These are phyloP conservation scores for Drosophila paramelanica DNA, from an alignment of 2,888 invertebrate species.

Conservation along the genomic window DNA sequence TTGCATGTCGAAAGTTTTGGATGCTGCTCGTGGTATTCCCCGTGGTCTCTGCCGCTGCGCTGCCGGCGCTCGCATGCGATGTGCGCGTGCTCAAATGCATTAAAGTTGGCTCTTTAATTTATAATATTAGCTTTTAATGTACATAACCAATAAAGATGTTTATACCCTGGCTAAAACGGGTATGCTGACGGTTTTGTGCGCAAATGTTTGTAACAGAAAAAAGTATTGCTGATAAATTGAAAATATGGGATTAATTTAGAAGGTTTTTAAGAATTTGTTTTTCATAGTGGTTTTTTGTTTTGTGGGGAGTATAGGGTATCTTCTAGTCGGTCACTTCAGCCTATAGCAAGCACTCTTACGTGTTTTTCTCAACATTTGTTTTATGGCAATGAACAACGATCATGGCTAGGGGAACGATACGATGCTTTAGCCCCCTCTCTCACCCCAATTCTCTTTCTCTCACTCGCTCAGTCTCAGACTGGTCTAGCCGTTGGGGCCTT, in stretches of 20 bases:
- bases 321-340: no score
- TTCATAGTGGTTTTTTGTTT: no score
- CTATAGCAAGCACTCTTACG: background rate
- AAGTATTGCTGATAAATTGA: no score
- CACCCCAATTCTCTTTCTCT: background rate
- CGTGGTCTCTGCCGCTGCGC: conserved; percentile 1
- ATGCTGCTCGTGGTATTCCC: conserved; percentile 7
- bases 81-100: conserved; percentile 67
- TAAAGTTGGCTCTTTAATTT: conserved; percentile 60
- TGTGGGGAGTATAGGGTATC: no score
- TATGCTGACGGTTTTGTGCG: no score
- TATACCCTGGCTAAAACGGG: no score
- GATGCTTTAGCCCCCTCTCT: background rate
- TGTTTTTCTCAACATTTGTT: conserved; percentile 21
- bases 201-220: no score
- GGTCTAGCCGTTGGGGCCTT: conserved; percentile 38
- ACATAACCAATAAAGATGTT: conserved; percentile 26
- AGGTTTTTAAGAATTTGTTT: no score
- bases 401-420: background rate
- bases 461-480: conserved; percentile 19
- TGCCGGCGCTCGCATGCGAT: conserved; percentile 24
- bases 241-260: no score
- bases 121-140: conserved; percentile 44
- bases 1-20: conserved; percentile 27
- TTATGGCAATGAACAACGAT: conserved; percentile 8